Percentiles rank a stretch among this genome's conserved stretches.
Conservation (phyloP, 2,888 invertebrate species). For the Villa cingulata region DNA sequence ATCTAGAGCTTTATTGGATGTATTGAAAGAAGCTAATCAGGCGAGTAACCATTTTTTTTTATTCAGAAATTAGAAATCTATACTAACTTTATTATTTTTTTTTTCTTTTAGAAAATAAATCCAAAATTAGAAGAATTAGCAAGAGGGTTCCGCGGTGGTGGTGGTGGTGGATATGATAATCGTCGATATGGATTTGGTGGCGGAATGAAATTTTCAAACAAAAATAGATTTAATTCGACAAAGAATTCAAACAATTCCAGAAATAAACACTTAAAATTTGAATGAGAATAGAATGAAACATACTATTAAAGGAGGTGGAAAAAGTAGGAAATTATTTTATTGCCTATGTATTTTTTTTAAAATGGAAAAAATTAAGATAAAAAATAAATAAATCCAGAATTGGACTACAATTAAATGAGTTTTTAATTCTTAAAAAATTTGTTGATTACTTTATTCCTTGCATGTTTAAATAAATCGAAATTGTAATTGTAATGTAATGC, state of each 20-base stretch:
- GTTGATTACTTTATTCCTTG: too few species aligned
- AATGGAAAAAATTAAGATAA: too few species aligned
- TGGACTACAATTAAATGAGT: too few species aligned
- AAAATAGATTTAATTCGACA: background rate
- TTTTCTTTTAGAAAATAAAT: constrained; percentile 47
- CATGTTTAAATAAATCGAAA: too few species aligned
- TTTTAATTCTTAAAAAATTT: too few species aligned
- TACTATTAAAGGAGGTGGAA: too few species aligned
- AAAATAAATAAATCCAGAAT: too few species aligned
- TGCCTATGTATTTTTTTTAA: too few species aligned
- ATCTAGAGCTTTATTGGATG: constrained; percentile 77
- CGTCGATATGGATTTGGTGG: background rate
- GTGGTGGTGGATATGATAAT: background rate
- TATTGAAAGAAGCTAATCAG: constrained; percentile 82
- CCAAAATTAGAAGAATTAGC: constrained; percentile 74
- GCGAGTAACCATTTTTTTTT: constrained; percentile 35
- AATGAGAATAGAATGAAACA: too few species aligned
- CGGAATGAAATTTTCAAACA: background rate
- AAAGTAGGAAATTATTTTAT: too few species aligned
- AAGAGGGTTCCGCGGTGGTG: background rate
- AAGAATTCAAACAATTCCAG: too few species aligned
- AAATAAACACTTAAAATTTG: background rate
- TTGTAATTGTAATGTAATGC: too few species aligned
- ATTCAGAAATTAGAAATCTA: background rate
- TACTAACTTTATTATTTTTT: background rate